Evolutionary conservation across 37 sponge, comb jelly and placozoan genomes (phyloP), one percentile per base, ranked within the genome.

Genomic region (Dysidea cf. avara): DNA sequence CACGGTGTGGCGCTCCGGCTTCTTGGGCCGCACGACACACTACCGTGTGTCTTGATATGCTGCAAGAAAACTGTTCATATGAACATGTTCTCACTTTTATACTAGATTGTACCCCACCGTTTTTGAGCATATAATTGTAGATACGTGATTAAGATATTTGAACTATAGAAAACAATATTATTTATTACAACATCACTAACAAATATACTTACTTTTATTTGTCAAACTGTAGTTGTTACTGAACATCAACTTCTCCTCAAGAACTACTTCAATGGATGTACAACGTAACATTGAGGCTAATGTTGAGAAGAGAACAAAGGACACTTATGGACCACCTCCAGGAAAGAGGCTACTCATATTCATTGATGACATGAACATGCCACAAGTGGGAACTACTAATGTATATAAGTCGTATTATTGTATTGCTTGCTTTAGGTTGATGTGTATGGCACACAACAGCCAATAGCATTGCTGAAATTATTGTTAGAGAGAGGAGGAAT

Each of bases 311-410:
- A 79, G 99, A 38, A 94, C 90, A 20, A 97, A 97, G 69, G 99
- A 97, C 72, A 81, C 90, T 4, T 97, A 69, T 76, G 99, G 99
- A 63, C 99, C 99, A 72, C 99, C 99, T 49, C 81, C 87, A 6
- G 97, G 86, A 17, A 97, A 97, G 81, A 88, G 80, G 47, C 79
- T 97, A 47, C 66, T 97, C 9, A 85, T 97, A 40, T 97, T 94
- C 71, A 79, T 97, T 53, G 99, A 97, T 71, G 99, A 97, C 77
- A 89, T 97, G 99, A 97, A 97, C 69, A 97, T 97, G 99, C 99
- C 99, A 3, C 93, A 94, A 50, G 81, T 71, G 7, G 47, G 32
- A 7, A 13, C 11, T n/a, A 26, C 61, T 58, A 29, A 11, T 9
- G 26, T 58, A 11, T 14, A 12, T 58, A 31, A 29, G 26, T 14